Evolutionary conservation across 1,140 invertebrate genomes (phyloP).

Genomic region (Hylyphantes graminicola): DNA sequence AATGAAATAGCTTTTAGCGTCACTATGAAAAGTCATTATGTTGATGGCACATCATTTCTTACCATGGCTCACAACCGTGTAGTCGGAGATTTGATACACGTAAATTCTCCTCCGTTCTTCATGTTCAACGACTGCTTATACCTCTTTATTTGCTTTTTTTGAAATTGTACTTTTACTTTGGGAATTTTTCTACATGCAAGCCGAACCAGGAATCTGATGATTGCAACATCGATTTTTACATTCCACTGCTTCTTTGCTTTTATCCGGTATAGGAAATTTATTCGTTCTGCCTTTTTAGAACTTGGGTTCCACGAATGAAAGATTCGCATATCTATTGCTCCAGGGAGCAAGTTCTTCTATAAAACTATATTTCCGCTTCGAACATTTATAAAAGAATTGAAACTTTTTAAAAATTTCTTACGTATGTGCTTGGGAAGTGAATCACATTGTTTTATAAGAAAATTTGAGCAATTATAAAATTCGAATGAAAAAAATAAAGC

Average conservation of each 20-base stretch:
- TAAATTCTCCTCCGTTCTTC: conserved; percentile 8
- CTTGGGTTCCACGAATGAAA: too few species aligned
- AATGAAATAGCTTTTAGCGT: conserved; percentile 47
- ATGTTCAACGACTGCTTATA: background rate
- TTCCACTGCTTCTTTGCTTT: background rate
- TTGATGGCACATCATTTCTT: conserved; percentile 38
- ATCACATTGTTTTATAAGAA: too few species aligned
- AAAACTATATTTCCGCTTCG: too few species aligned
- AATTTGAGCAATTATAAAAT: too few species aligned
- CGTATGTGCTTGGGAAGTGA: too few species aligned
- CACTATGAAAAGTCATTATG: conserved; percentile 37
- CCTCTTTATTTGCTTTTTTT: background rate
- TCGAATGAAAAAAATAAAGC: too few species aligned
- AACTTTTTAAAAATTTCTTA: too few species aligned
- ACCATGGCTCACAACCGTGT: conserved; percentile 1
- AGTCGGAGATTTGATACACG: conserved; percentile 16
- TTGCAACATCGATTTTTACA: conserved; percentile 18
- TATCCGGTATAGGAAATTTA: too few species aligned
- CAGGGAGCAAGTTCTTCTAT: too few species aligned
- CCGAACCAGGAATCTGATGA: background rate
- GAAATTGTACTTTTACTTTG: background rate
- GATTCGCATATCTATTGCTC: too few species aligned
- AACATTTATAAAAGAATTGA: too few species aligned
- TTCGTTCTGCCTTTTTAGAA: too few species aligned
- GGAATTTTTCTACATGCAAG: background rate